phyloP scores from a whole-genome alignment of 2,888 invertebrate species.

The Ligdia adustata region DNA sequence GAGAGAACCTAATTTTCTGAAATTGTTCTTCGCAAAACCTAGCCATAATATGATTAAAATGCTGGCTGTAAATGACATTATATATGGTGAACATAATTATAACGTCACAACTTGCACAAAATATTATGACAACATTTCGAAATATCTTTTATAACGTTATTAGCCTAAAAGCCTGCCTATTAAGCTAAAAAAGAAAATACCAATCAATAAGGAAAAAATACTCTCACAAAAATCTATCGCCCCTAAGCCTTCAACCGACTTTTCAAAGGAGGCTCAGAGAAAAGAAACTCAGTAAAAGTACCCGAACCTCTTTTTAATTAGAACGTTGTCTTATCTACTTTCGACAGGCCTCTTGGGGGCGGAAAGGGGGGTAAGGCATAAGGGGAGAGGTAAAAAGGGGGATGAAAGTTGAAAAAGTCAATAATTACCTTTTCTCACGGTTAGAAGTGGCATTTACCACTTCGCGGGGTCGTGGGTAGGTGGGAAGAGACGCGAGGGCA shows the following conservation, averaged over 20 bases:
- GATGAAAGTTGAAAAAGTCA: constrained; percentile 71
- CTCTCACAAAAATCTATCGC: constrained; percentile 18
- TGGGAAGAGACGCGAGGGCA: constrained; percentile 3
- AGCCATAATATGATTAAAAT: too few relatives aligned
- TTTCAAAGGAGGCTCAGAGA: constrained; percentile 15
- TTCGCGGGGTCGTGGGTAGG: constrained; percentile 28
- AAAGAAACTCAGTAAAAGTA: constrained; percentile 44
- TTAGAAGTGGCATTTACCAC: constrained; percentile 63
- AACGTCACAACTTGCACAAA: too few relatives aligned
- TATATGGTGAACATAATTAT: too few relatives aligned
- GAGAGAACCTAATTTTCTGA: too few relatives aligned
- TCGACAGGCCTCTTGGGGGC: constrained; percentile 55
- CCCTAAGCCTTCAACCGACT: constrained; percentile 18
- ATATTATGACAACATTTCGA: too few relatives aligned
- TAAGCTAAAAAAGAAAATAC: too few relatives aligned
- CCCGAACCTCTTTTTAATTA: constrained; percentile 69
- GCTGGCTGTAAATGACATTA: too few relatives aligned
- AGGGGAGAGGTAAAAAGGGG: constrained; percentile 33
- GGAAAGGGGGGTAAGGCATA: constrained; percentile 27
- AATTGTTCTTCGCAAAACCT: too few relatives aligned
- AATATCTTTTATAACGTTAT: too few relatives aligned
- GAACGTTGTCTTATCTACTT: constrained; percentile 66
- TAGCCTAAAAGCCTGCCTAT: too few relatives aligned
- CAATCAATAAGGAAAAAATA: too few relatives aligned
- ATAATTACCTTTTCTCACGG: constrained; percentile 76